Evolutionary conservation across 1,140 invertebrate species (phyloP), one percentile per base, ranked within the genome.

Genomic region (Teleopsis dalmanni): DNA sequence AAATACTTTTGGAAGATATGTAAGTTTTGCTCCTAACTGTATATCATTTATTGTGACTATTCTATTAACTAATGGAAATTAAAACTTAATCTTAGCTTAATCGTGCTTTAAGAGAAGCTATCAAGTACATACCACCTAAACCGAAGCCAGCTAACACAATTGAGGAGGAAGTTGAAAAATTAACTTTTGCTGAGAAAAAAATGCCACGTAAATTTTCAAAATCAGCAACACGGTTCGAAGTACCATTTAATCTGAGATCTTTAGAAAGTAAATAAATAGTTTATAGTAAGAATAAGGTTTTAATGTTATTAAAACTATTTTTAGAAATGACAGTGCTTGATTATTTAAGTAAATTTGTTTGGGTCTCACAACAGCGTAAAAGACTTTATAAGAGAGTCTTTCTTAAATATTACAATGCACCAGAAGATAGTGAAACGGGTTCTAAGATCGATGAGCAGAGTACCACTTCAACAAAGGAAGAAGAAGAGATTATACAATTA

Each of bases 201-300:
- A 65, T 79, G 47, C 80, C 80, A 1, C 62, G 80, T 19, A 73
- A 78, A 14, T 83, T 82, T 63, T 76, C 77, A 0, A 74, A 81
- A 42, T 75, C 78, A 26, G 77, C 73, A 31, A 77, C 78, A 1
- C 68, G 81, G 50, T 83, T 84, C 54, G 80, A 83, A 64, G 60
- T 84, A 3, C 76, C 78, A 9, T 58, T 83, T 44, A 73, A 80
- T 51, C 74, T 78, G 35, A 55, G 66, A 35, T 73, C 73, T 48
- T 60, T 83, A 2, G 62, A 65, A 29, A 72, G 79, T 80, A 53
- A 40, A 56, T n/a, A 14, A 9, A 25, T 16, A 22, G 16, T 4
- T 41, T 10, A 4, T 23, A 31, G 25, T 11, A 23, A n/a, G n/a
- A n/a, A n/a, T n/a, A 25, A 35, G 41, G 14, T 48, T 23, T 21